Base-by-base conservation (phyloP, 2,113 vertebrate genomes). In the Pachycephala philippinensis region DNA sequence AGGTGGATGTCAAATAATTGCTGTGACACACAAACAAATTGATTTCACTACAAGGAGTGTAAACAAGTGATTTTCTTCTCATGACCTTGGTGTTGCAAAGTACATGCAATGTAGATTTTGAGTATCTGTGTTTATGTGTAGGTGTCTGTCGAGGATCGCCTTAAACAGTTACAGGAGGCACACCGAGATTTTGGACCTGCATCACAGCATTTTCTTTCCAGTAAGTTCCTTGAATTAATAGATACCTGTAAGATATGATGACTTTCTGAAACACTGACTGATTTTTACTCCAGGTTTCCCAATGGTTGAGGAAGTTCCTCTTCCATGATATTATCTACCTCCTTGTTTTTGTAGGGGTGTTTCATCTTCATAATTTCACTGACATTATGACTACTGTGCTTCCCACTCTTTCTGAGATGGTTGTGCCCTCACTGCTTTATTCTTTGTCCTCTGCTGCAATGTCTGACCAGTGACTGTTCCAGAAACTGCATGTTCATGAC, bases 131-230 rank as follows among this genome's bases (percentile, higher is more conserved):
- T 95, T 49, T 87, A 3, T 70, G 7, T 86, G 61, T 79, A 99
- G 99, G 98, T 99, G 57, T 98, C 99, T 7, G 98, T 99, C 87
- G 99, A 99, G 8, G 99, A 99, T 95, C 98, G 98, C 89, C 98
- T 99, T 96, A 99, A 99, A 90, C 98, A 99, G 50, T 98, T 99
- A 70, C 99, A 99, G 77, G 99, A 99, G 97, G 99, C 99, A 65
- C 99, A 99, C 79, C 94, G 98, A 97, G 99, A 99, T 97, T 99
- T 99, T 89, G 99, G 99, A 88, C 99, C 99, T 59, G 98, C 99
- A 63, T 99, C 99, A 37, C 99, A 99, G 95, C 99, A 99, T 97
- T 99, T 99, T 96, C 98, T 99, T 90, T 99, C 99, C 91, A 99
- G 99, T 99, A 98, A 98, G 99, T 98, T 95, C 47, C 74, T 70